Base-by-base conservation (phyloP, 2,888 invertebrate genomes). In the Lacanobia oleracea region DNA sequence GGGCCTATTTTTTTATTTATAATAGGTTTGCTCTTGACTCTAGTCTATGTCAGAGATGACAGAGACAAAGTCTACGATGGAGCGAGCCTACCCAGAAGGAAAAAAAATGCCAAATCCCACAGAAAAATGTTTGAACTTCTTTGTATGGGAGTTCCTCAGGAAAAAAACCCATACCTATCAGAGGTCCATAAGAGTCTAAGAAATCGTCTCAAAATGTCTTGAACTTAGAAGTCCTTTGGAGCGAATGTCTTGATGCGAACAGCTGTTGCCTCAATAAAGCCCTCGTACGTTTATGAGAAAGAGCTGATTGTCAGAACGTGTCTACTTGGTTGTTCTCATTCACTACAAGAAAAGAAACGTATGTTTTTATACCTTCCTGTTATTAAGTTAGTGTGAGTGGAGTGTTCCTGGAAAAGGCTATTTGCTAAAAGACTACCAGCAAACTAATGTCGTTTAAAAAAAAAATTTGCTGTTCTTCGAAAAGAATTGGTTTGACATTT, bases 181-280 rank as follows among this genome's bases (percentile, higher is more conserved):
- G 21, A 21, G 10, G 40, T 8, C 10, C 51, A 77, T 60, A 75
- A 75, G 23, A 40, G 27, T 43, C 50, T 59, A 54, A 48, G 61
- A 68, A 53, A 77, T 71, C 3, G 16, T 40, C 56, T 43, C 33
- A 9, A 57, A 76, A 50, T 63, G 54, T 53, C n/a, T 51, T 61
- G 23, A 16, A 51, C 43, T 27, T 64, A 57, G 67, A 9, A 66
- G 37, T 66, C 53, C 21, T 67, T 69, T 12, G 40, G 51, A 56
- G 37, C 21, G 8, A 74, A 79, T 69, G 51, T 76, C 82, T 76
- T 76, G 73, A 74, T 79, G 70, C 50, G 50, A 59, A 62, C 83
- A 77, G 66, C 77, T 83, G 83, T 79, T 66, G 51, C 74, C 65
- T 59, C 65, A 77, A 83, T 79, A 79, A 77, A 65, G 72, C 48